Conservation (phyloP, 2,113 vertebrate genomes). For the Phyllopteryx taeniolatus region DNA sequence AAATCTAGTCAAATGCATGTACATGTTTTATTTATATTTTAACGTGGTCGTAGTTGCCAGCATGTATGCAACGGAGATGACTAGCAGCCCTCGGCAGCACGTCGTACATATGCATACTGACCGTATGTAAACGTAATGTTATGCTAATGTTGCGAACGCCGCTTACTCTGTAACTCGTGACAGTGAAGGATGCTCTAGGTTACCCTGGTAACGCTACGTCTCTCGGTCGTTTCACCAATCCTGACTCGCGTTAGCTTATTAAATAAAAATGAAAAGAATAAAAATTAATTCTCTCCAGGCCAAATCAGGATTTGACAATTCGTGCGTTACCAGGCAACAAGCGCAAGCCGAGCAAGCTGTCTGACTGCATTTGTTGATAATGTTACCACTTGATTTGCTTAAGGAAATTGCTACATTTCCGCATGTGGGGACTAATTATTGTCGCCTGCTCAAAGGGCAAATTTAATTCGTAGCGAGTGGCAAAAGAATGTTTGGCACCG, state of each 20-base stretch:
- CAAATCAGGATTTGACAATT: conserved; percentile 29
- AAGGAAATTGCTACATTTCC: conserved; percentile 47
- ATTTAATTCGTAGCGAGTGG: conserved; percentile 34
- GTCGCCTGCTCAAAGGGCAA: conserved; percentile 23
- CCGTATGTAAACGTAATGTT: background rate
- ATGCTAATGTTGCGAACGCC: too few species aligned
- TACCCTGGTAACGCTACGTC: background rate
- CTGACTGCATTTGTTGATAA: conserved; percentile 37
- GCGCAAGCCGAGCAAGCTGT: conserved; percentile 21
- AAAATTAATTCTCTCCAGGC: conserved; percentile 12
- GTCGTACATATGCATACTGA: background rate
- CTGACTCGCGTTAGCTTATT: background rate
- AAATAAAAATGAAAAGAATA: background rate
- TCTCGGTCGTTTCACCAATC: background rate
- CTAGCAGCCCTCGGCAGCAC: background rate
- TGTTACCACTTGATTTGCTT: conserved; percentile 58
- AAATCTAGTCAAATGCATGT: too few species aligned
- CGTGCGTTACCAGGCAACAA: conserved; percentile 54
- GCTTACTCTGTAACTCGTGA: background rate
- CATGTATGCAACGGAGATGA: background rate
- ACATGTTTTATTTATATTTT: background rate
- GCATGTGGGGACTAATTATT: conserved; percentile 45
- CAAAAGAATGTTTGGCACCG: conserved; percentile 28
- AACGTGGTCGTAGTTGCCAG: background rate
- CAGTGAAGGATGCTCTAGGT: background rate